Evolutionary conservation across 2,113 vertebrate species (phyloP), one percentile per base, ranked within the genome.

Genomic region (Bubo bubo): DNA sequence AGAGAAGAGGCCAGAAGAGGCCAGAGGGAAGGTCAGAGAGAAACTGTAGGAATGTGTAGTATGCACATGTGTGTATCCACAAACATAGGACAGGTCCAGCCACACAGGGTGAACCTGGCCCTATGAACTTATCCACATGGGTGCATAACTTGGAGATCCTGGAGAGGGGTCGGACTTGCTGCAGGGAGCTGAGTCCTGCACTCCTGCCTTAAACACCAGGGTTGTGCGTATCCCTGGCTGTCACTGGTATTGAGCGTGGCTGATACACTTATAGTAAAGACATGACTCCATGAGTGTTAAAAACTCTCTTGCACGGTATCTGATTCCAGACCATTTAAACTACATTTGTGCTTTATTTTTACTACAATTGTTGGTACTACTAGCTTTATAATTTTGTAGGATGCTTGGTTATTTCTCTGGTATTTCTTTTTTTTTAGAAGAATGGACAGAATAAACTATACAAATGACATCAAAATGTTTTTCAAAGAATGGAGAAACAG

Each of bases 21-120:
- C 26, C 53, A 49, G 37, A 63, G 52, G 10, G 49, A 79, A 66
- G 12, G 16, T 47, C 50, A 76, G 53, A 52, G 34, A 56, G n/a
- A 76, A 85, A 39, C 20, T 43, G 15, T 18, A 81, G 26, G 35
- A 16, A 49, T 24, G 10, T 21, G 59, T 9, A 30, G 70, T 9
- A 11, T 3, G 5, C 17, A 55, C 0, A 0, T 34, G 6, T 16
- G 2, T 37, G 20, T 7, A 52, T 49, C 43, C 39, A 23, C 27
- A 34, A 68, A 9, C 16, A 23, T 0, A 41, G 28, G 43, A n/a
- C 17, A 63, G 6, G 9, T 63, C 35, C 37, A 73, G 26, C 8
- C 43, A 30, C 14, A 20, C 17, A 35, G 32, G 7, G 14, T 71
- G 24, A 16, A 85, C 22, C 28, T 72, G 37, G 17, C 4, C 28